A percentile compares a stretch with the other conserved stretches of the same genome.
Conservation (phyloP, 2,888 invertebrate species). For the Amphipoea oculea region DNA sequence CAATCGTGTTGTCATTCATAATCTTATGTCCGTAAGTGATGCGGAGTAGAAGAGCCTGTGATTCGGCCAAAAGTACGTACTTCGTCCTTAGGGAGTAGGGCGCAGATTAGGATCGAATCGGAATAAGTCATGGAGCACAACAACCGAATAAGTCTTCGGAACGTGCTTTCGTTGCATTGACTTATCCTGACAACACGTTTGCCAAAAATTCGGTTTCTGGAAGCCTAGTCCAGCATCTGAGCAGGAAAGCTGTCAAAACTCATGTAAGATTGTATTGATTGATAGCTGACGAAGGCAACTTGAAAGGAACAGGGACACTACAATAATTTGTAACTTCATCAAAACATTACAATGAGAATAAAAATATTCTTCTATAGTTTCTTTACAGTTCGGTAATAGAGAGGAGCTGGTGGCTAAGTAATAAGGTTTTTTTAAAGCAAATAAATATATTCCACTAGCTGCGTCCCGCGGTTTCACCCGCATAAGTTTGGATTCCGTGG, state of each 20-base stretch:
- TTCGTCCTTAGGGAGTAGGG: no score
- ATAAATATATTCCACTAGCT: no score
- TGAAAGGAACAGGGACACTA: neutral
- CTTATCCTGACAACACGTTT: neutral
- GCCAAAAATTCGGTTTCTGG: neutral
- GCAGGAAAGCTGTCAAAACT: neutral
- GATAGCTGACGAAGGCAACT: neutral
- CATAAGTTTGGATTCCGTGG: no score
- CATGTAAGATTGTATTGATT: neutral
- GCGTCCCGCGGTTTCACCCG: no score
- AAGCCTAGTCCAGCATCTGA: neutral
- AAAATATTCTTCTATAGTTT: neutral
- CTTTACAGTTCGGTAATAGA: neutral
- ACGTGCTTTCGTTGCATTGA: neutral
- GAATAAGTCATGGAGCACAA: no score
- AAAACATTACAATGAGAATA: neutral
- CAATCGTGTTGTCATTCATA: neutral
- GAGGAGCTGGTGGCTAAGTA: no score
- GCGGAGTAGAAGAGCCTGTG: neutral
- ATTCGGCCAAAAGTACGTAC: neutral
- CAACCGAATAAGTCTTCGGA: neutral
- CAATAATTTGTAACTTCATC: neutral
- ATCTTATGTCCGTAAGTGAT: neutral
- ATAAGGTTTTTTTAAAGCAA: no score
- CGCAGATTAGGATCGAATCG: neutral